These are phyloP conservation scores for Liodrosophila aerea DNA, from an alignment of 2,888 invertebrate species.

Conservation along the genomic window DNA sequence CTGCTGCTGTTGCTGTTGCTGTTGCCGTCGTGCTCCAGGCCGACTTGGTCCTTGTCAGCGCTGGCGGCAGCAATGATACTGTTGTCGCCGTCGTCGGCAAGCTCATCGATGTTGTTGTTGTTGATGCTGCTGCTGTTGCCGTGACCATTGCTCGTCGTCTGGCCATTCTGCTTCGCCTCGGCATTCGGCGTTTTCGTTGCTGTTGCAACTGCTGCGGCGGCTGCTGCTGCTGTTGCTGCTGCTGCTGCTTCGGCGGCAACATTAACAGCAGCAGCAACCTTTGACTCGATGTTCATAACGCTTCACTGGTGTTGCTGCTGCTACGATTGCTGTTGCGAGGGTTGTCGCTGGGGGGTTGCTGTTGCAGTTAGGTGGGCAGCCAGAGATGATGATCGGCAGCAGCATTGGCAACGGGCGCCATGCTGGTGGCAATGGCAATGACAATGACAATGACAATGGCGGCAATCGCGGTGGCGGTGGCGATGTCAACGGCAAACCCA, in stretches of 20 bases:
- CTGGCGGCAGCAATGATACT: slow-evolving; percentile 13
- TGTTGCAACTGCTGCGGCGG: slow-evolving; percentile 12
- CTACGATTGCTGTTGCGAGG: slow-evolving; percentile 1
- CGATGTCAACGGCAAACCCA: too few species aligned
- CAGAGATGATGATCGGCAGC: slow-evolving; percentile 34
- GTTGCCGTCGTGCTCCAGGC: neutral
- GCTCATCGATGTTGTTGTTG: too few species aligned
- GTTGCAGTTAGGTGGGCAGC: slow-evolving; percentile 41
- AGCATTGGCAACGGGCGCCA: slow-evolving; percentile 31
- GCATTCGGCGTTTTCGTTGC: slow-evolving; percentile 19
- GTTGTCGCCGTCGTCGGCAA: slow-evolving; percentile 18
- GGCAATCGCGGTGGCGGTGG: slow-evolving; percentile 8
- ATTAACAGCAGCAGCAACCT: slow-evolving; percentile 48
- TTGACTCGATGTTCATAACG: slow-evolving; percentile 56
- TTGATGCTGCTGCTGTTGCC: slow-evolving; percentile 41
- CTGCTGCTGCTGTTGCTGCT: slow-evolving; percentile 17
- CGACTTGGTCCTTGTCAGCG: slow-evolving; percentile 25
- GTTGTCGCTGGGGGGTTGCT: slow-evolving; percentile 1
- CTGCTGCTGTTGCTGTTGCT: slow-evolving; percentile 29
- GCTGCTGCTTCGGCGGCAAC: slow-evolving; percentile 33
- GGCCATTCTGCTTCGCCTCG: slow-evolving; percentile 49
- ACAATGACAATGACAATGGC: slow-evolving; percentile 23
- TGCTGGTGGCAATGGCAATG: slow-evolving; percentile 19
- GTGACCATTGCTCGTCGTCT: slow-evolving; percentile 41
- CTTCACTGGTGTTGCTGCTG: slow-evolving; percentile 6